A percentile compares a stretch with the other conserved stretches of the same genome.
Evolutionary conservation across 2,113 vertebrate genomes (phyloP).

Genomic region (Plecturocebus donacophilus): DNA sequence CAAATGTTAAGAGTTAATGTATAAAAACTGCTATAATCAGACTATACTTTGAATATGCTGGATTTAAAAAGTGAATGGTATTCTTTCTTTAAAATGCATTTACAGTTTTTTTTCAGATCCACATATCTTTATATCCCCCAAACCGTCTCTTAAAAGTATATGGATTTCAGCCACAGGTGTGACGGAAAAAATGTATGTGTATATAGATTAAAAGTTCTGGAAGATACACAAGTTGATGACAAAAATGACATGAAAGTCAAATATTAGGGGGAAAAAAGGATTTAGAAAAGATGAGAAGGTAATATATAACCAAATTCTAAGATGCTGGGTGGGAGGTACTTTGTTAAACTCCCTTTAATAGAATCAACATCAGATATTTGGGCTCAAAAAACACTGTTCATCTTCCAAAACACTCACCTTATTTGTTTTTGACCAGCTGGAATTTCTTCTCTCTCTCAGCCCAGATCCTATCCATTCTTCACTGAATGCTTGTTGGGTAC

Average conservation of each 20-base stretch:
- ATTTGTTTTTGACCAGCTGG: constrained; percentile 73
- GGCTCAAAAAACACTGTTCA: constrained; percentile 50
- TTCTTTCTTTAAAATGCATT: neutral
- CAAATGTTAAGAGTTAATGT: constrained; percentile 13
- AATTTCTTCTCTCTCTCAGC: constrained; percentile 68
- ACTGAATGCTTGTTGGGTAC: constrained; percentile 56
- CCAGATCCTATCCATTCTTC: constrained; percentile 69
- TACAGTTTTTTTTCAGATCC: neutral
- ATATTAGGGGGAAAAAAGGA: neutral
- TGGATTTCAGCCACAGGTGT: neutral
- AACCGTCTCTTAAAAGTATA: neutral
- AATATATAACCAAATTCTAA: neutral
- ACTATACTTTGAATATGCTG: constrained; percentile 6
- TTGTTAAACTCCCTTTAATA: constrained; percentile 39
- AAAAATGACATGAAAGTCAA: constrained; percentile 2
- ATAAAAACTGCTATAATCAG: neutral
- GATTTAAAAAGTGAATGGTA: neutral
- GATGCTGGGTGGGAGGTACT: neutral
- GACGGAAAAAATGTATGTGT: neutral
- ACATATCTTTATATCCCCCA: neutral
- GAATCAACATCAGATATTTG: constrained; percentile 12
- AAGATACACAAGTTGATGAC: neutral
- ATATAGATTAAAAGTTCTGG: neutral
- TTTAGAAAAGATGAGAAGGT: neutral
- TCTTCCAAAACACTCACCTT: constrained; percentile 77